These are phyloP conservation scores for Drosophila rellima DNA, from an alignment of 2,888 invertebrate species.

Conservation along the genomic window DNA sequence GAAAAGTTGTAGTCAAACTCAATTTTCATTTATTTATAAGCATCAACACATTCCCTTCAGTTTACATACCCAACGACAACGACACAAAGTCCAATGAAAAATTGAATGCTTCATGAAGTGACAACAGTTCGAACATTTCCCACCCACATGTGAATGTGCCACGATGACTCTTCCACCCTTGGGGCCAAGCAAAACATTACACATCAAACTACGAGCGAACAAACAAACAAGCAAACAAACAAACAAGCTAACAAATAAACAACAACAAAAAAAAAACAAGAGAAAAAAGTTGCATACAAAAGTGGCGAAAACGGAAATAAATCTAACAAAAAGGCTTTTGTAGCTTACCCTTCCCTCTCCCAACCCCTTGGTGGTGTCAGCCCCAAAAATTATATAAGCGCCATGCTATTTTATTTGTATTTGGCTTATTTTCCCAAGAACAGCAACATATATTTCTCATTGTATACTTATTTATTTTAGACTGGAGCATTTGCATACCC, in stretches of 20 bases:
- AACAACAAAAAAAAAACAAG: slow-evolving; percentile 15
- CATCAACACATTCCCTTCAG: slow-evolving; percentile 38
- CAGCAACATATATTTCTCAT: slow-evolving; percentile 10
- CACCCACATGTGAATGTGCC: slow-evolving; percentile 33
- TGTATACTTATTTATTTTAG: slow-evolving; percentile 6
- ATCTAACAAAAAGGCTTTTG: slow-evolving; percentile 78
- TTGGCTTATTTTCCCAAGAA: slow-evolving; percentile 62
- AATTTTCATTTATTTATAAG: slow-evolving; percentile 66
- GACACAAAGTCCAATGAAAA: slow-evolving; percentile 52
- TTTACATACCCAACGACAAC: slow-evolving; percentile 31
- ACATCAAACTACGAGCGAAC: slow-evolving; percentile 56
- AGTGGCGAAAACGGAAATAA: slow-evolving; percentile 75
- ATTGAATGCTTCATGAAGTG: slow-evolving; percentile 61
- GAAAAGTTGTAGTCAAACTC: slow-evolving; percentile 28
- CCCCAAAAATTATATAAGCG: slow-evolving; percentile 55
- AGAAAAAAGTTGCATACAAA: slow-evolving; percentile 64
- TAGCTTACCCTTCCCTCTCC: slow-evolving; percentile 37
- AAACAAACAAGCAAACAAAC: slow-evolving; percentile 46
- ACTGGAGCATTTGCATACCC: slow-evolving; percentile 8
- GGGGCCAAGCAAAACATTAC: slow-evolving; percentile 32
- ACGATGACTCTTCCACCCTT: slow-evolving; percentile 16
- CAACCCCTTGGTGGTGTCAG: slow-evolving; percentile 7
- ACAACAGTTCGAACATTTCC: slow-evolving; percentile 56
- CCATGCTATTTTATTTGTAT: slow-evolving; percentile 50
- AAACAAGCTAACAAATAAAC: slow-evolving; percentile 32